Base-by-base conservation (phyloP, 2,113 vertebrate species). In the Ploceus nigricollis region DNA sequence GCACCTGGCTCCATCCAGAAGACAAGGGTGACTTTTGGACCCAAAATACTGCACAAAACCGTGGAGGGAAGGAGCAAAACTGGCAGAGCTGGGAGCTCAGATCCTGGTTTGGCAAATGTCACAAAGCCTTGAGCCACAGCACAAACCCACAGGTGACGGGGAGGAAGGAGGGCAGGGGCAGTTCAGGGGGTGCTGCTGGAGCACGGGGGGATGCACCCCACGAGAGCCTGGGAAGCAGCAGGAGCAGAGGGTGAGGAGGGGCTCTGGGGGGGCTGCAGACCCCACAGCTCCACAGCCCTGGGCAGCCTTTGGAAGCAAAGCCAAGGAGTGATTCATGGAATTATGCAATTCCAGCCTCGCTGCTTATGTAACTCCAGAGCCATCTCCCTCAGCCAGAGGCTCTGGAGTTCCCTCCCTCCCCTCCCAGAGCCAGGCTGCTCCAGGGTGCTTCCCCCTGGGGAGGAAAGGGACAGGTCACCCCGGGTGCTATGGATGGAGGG, bases 81-180 rank as follows among this genome's bases (percentile, higher is more conserved):
- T 9, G 30, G 30, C n/a, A 6, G 8, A 91, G 42, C 28, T 0
- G 0, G 15, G 70, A 60, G n/a, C n/a, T n/a, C n/a, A n/a, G 35
- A 20, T 58, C 40, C 24, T 6, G 25, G 15, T 1, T n/a, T 44
- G 66, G 54, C 27, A 47, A 11, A 42, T 7, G 37, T 50, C 2
- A 1, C 3, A 7, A 2, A 25, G 4, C 56, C 83, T 14, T 21
- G 66, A 13, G n/a, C 11, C 30, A 4, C 42, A 4, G 65, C 45
- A 47, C 15, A 8, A 17, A 27, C 19, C 33, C 14, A 0, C 8
- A 5, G 70, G 17, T 33, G 56, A 11, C 0, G 0, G 0, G 30
- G 12, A 44, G 35, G 73, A 44, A 6, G 2, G 2, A 16, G 66
- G 37, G 51, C 63, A 30, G 75, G 45, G 44, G 65, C 50, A 65